Evolutionary conservation across 2,888 invertebrate species (phyloP), one percentile per base, ranked within the genome.

Genomic region (Polyommatus iphigenia): DNA sequence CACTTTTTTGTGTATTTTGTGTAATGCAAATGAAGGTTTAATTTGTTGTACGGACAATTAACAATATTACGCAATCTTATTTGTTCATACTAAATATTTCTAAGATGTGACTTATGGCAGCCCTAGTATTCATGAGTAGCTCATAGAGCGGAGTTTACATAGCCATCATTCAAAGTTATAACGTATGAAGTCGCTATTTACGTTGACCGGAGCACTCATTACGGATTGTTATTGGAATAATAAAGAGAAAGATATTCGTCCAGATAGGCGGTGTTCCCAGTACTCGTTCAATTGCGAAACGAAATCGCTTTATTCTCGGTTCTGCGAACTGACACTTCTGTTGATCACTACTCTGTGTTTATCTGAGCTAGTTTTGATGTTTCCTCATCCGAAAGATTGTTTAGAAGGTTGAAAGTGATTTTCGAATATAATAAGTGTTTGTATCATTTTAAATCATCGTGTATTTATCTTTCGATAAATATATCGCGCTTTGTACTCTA

Each of bases 211-310:
- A 92, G 92, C 92, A 91, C 93, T 93, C 93, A 92, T 93, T 92
- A 93, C 92, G 87, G 92, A 93, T 93, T 93, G 93, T 94, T 94
- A 94, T 93, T 93, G 91, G 91, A 92, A 94, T 94, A 93, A 93
- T 93, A 93, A 93, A 93, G 92, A 90, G 89, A 85, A 89, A 86
- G 87, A 87, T 89, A 91, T 93, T 91, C 91, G 91, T 90, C 89
- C 88, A 87, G 86, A 86, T 85, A 86, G 89, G 89, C 73, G 62
- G 78, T 62, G 32, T 78, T 92, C 92, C 92, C 86, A 89, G 91
- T 91, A 92, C 85, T 86, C 81, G 85, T 84, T 87, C 88, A 83
- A 87, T 93, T 93, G 92, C 93, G 88, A 93, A 93, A 93, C 85
- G 85, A 85, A 83, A 91, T 90, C 86, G 88, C 91, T 92, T 91